Percentiles rank a stretch among this genome's conserved stretches.
phyloP scores from a whole-genome alignment of 2,113 vertebrate species.

The Odobenus rosmarus region DNA sequence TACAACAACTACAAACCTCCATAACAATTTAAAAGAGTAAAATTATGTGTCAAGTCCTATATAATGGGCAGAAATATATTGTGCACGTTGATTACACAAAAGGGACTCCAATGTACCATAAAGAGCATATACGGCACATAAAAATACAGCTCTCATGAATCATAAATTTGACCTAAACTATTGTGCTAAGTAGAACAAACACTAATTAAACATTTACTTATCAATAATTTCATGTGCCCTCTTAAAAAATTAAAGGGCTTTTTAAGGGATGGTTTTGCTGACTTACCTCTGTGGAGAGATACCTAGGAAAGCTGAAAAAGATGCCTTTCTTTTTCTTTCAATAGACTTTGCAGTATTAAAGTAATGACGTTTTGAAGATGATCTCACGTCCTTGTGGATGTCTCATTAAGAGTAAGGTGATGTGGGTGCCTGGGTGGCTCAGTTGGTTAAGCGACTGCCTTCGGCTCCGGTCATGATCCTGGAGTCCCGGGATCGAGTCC shows the following conservation, averaged over 20 bases:
- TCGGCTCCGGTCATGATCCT: too few relatives aligned
- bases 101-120: neutral
- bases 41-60: slow-evolving; percentile 40
- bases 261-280: slow-evolving; percentile 11
- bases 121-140: slow-evolving; percentile 17
- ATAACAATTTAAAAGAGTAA: slow-evolving; percentile 51
- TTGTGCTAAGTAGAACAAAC: slow-evolving; percentile 39
- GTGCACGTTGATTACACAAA: slow-evolving; percentile 16
- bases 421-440: neutral
- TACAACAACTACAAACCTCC: neutral
- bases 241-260: slow-evolving; percentile 31
- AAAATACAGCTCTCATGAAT: slow-evolving; percentile 27
- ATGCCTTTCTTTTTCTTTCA: slow-evolving; percentile 13
- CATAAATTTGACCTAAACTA: slow-evolving; percentile 41
- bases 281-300: neutral
- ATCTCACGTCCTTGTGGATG: neutral
- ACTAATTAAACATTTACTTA: slow-evolving; percentile 58
- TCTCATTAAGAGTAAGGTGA: neutral
- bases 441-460: too few relatives aligned
- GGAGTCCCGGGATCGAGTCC: too few relatives aligned
- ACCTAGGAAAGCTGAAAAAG: neutral
- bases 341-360: neutral
- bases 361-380: neutral
- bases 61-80: slow-evolving; percentile 33
- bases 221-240: neutral